Conservation (phyloP, 92 coral and sea anemone species). For the Desmophyllum pertusum region DNA sequence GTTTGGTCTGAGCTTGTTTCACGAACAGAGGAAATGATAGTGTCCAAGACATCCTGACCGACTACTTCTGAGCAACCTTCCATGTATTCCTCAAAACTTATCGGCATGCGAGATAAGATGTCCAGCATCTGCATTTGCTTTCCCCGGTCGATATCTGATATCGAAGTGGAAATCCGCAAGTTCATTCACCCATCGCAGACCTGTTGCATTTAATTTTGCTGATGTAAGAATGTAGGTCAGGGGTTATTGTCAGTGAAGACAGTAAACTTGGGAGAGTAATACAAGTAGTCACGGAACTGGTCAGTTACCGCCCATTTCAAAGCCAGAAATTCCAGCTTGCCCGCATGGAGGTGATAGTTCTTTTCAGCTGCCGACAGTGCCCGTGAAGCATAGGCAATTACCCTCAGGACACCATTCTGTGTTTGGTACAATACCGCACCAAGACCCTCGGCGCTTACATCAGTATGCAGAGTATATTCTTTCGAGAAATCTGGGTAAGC, state of each 20-base stretch:
- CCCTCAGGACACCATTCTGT: slow-evolving; percentile 24
- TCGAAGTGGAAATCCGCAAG: slow-evolving; percentile 31
- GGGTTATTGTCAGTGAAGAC: slow-evolving; percentile 39
- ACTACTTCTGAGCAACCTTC: slow-evolving; percentile 14
- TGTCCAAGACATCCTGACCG: slow-evolving; percentile 22
- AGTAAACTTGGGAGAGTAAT: slow-evolving; percentile 44
- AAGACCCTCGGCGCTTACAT: slow-evolving; percentile 16
- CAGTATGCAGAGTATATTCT: slow-evolving; percentile 13
- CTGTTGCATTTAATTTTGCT: too few species aligned
- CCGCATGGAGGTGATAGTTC: slow-evolving; percentile 47
- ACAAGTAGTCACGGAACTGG: too few species aligned
- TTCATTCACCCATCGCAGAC: slow-evolving; percentile 35
- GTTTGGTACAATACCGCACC: slow-evolving; percentile 26
- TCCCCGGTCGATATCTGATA: slow-evolving; percentile 33
- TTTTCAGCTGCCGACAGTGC: slow-evolving; percentile 31
- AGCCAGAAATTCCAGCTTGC: slow-evolving; percentile 54
- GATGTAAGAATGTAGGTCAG: slow-evolving; percentile 33
- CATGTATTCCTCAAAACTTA: slow-evolving; percentile 38
- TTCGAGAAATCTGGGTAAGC: slow-evolving; percentile 36
- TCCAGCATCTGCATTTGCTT: slow-evolving; percentile 35
- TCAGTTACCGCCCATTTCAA: slow-evolving; percentile 63
- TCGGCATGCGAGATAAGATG: slow-evolving; percentile 35
- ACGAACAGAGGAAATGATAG: neutral
- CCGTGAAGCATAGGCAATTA: slow-evolving; percentile 22
- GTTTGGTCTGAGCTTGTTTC: neutral